These are phyloP conservation scores for Podocnemis expansa DNA, from an alignment of 2,113 vertebrate species.

Conservation along the genomic window DNA sequence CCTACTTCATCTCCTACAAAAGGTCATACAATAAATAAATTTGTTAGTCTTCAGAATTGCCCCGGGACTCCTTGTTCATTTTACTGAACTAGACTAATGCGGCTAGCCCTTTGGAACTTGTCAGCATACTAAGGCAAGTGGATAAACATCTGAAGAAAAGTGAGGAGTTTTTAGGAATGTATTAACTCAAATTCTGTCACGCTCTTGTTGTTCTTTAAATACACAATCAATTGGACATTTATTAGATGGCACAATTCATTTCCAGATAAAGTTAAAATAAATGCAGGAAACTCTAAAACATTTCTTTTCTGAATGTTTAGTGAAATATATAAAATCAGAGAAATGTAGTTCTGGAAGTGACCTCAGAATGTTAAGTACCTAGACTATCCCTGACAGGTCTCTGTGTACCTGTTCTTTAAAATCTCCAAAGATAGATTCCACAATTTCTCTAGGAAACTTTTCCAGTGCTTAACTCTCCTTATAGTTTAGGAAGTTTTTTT, in stretches of 20 bases:
- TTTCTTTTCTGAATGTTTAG: background rate
- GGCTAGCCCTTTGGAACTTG: too few species aligned
- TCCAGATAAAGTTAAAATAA: background rate
- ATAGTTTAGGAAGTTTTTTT: background rate
- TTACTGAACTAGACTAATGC: too few species aligned
- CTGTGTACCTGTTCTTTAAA: background rate
- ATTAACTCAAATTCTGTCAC: background rate
- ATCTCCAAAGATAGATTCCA: background rate
- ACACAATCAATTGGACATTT: slow-evolving; percentile 10
- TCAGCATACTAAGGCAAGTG: background rate
- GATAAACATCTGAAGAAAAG: background rate
- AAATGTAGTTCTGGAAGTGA: background rate
- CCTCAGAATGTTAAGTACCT: background rate
- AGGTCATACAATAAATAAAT: too few species aligned
- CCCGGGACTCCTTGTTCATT: too few species aligned
- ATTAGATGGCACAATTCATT: background rate
- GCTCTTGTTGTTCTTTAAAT: background rate
- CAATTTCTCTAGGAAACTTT: background rate
- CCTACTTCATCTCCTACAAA: too few species aligned
- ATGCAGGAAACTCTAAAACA: background rate
- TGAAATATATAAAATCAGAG: background rate
- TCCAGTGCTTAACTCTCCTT: background rate
- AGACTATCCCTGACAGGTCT: background rate
- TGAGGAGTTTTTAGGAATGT: background rate
- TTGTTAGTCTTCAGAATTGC: too few species aligned